Percentiles rank a stretch among this genome's conserved stretches.
Conservation (phyloP, 2,888 invertebrate genomes). For the Pyrrhosoma nymphula region DNA sequence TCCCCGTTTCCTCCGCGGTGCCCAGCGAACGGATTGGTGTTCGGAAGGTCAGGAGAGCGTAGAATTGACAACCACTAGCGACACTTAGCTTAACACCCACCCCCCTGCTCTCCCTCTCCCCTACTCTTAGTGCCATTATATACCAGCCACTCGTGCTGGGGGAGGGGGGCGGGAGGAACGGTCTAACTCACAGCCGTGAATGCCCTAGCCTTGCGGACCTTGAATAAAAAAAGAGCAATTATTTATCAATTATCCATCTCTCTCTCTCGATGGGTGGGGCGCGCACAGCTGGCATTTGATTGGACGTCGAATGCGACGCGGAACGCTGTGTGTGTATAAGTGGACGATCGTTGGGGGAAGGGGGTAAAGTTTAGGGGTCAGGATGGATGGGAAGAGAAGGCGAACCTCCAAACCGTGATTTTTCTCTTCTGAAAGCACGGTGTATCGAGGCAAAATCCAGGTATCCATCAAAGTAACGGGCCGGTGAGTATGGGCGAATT, state of each 20-base stretch:
- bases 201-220: background rate
- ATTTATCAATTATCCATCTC: constrained; percentile 31
- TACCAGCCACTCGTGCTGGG: background rate
- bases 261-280: background rate
- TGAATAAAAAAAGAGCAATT: constrained; percentile 22
- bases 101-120: background rate
- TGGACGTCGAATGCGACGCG: background rate
- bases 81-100: background rate
- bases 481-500: no score
- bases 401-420: background rate
- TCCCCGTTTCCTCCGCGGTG: background rate
- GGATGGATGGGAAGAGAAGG: background rate
- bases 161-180: background rate
- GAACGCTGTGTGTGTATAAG: background rate
- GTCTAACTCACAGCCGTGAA: no score
- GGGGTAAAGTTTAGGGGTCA: background rate
- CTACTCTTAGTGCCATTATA: background rate
- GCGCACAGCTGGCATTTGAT: background rate
- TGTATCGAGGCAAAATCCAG: background rate
- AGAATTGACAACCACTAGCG: background rate
- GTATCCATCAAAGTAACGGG: background rate
- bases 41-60: background rate
- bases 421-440: background rate
- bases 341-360: background rate
- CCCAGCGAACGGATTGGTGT: background rate